Percentiles rank a stretch among this genome's conserved stretches.
phyloP scores from a whole-genome alignment of 1,140 invertebrate species.

The Aphis craccivora region DNA sequence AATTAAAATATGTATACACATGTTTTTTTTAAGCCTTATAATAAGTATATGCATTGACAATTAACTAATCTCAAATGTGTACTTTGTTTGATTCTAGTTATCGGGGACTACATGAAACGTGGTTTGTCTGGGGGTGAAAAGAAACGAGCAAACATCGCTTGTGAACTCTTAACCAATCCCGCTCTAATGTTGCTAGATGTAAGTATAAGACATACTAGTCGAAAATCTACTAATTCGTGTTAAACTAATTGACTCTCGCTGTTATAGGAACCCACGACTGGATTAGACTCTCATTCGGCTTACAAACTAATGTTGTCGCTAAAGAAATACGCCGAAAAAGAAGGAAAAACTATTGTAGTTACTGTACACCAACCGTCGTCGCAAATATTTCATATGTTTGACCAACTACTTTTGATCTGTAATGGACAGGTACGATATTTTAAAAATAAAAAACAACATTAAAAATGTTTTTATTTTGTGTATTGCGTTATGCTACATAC shows the following conservation, averaged over 20 bases:
- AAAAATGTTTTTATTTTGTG: background rate
- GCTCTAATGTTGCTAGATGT: constrained; percentile 85
- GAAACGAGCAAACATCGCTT: constrained; percentile 86
- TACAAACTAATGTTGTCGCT: constrained; percentile 77
- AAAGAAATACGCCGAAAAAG: constrained; percentile 78
- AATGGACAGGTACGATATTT: constrained; percentile 69
- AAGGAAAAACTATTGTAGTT: constrained; percentile 82
- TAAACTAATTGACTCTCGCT: background rate
- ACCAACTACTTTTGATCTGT: constrained; percentile 79
- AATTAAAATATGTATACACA: background rate
- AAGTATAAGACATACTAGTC: constrained; percentile 66
- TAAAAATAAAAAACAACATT: background rate
- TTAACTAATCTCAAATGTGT: background rate
- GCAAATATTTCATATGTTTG: constrained; percentile 88
- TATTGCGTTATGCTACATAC: background rate
- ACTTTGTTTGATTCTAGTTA: constrained; percentile 67
- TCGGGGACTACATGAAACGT: constrained; percentile 80
- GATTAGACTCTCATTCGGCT: constrained; percentile 84
- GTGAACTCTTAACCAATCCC: constrained; percentile 85
- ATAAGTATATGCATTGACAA: background rate
- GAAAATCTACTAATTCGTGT: background rate
- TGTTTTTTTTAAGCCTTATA: background rate
- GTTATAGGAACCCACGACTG: constrained; percentile 83
- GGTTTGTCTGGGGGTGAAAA: constrained; percentile 87
- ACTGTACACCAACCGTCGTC: constrained; percentile 89